Evolutionary conservation across 2,797 vertebrate species (phyloP).

Genomic region (Acanthis flammea): DNA sequence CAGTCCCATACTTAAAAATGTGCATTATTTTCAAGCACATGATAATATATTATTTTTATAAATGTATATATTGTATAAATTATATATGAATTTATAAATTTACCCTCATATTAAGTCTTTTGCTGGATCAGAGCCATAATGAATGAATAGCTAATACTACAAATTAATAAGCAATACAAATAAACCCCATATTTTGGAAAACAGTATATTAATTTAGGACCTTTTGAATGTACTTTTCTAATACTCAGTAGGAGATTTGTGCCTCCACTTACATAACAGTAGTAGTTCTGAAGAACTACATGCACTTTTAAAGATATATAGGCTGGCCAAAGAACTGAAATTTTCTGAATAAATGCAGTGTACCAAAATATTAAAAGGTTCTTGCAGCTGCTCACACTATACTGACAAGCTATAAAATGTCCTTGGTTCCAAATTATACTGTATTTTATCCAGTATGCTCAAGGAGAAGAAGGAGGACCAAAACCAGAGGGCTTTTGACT

Average conservation of each 20-base stretch:
- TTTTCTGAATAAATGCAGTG: not conserved
- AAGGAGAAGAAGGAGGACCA: not conserved
- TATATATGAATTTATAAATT: not conserved
- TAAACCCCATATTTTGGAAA: not conserved
- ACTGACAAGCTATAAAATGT: not conserved
- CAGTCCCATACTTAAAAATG: not conserved
- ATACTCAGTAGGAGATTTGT: not conserved
- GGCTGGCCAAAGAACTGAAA: not conserved
- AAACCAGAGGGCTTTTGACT: not conserved
- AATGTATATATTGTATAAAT: no score
- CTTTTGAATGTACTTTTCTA: not conserved
- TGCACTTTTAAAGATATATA: not conserved
- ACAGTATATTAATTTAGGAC: not conserved
- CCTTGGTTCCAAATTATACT: not conserved
- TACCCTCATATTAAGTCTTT: not conserved
- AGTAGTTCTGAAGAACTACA: not conserved
- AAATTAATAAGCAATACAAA: not conserved
- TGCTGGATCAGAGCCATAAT: not conserved
- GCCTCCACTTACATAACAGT: not conserved
- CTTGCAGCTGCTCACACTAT: not conserved
- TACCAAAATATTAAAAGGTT: not conserved
- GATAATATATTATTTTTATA: no score
- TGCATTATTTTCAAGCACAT: not conserved
- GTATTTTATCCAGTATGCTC: not conserved
- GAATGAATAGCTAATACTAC: not conserved